A percentile compares a stretch with the other conserved stretches of the same genome.
phyloP scores from a whole-genome alignment of 2,888 invertebrate genomes.

The Tachystola acroxantha region DNA sequence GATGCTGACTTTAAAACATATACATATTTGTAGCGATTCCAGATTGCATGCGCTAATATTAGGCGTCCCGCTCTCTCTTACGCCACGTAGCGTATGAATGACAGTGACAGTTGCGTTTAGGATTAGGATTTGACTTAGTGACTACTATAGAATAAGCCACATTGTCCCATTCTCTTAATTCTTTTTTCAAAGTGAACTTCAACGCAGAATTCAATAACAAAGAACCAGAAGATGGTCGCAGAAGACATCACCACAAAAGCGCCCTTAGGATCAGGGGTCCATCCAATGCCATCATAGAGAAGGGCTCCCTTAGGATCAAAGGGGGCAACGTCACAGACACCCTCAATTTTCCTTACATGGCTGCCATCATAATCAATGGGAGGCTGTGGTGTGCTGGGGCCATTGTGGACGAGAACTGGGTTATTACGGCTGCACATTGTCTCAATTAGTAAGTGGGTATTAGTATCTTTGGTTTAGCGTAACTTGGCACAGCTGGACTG shows the following conservation, averaged over 20 bases:
- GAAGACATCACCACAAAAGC: slow-evolving; percentile 14
- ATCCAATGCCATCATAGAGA: slow-evolving; percentile 18
- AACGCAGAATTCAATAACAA: slow-evolving; percentile 17
- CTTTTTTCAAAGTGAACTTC: slow-evolving; percentile 25
- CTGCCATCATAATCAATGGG: slow-evolving; percentile 61
- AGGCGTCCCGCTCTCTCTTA: no score
- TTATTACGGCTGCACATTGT: slow-evolving; percentile 66
- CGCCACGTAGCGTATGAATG: no score
- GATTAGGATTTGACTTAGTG: no score
- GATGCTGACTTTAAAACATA: no score
- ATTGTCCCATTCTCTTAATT: no score
- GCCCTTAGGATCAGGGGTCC: slow-evolving; percentile 37
- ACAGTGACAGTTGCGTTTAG: no score
- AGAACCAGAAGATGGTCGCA: slow-evolving; percentile 18
- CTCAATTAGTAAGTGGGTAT: slow-evolving; percentile 70
- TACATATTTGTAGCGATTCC: no score
- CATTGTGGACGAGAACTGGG: slow-evolving; percentile 64
- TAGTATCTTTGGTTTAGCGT: no score
- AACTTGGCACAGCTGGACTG: no score
- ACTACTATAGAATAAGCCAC: no score
- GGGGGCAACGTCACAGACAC: slow-evolving; percentile 49
- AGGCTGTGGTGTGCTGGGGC: slow-evolving; percentile 64
- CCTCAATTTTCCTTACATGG: slow-evolving; percentile 60
- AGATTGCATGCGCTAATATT: no score
- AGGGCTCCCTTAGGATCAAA: slow-evolving; percentile 28